Conservation (phyloP, 1,140 invertebrate genomes). For the Sipha flava region DNA sequence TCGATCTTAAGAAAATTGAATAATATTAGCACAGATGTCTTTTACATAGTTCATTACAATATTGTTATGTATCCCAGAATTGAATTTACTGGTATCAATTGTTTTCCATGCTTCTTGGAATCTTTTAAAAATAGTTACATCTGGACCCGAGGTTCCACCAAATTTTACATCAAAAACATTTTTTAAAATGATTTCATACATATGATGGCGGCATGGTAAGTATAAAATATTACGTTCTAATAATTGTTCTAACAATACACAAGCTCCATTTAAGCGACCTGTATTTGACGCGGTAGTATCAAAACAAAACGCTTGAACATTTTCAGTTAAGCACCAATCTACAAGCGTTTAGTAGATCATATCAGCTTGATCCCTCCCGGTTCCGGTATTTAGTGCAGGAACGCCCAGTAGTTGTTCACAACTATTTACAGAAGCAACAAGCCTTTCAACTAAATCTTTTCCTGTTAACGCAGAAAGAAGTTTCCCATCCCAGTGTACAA, state of each 20-base stretch:
- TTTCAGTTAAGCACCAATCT: not conserved
- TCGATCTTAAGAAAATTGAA: not conserved
- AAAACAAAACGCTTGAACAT: constrained; percentile 37
- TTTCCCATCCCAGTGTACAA: constrained; percentile 38
- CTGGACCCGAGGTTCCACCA: constrained; percentile 20
- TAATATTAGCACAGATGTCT: not conserved
- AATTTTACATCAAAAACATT: constrained; percentile 33
- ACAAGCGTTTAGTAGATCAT: not conserved
- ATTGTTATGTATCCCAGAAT: constrained; percentile 19
- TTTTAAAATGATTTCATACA: constrained; percentile 28
- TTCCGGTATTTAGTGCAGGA: not conserved
- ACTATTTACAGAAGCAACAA: not conserved
- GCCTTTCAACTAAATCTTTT: not conserved
- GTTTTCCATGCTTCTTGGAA: constrained; percentile 34
- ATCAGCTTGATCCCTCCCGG: not conserved
- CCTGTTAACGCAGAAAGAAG: constrained; percentile 30
- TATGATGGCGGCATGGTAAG: constrained; percentile 34
- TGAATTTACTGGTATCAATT: constrained; percentile 16
- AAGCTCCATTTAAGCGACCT: constrained; percentile 38
- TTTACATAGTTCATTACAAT: not conserved
- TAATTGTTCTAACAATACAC: constrained; percentile 29
- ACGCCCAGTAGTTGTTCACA: constrained; percentile 17
- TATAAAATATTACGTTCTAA: constrained; percentile 32
- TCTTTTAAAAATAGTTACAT: constrained; percentile 33
- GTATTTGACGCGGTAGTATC: constrained; percentile 42